Base-by-base conservation (phyloP, 92 coral and sea anemone genomes). In the Nematostella vectensis region DNA sequence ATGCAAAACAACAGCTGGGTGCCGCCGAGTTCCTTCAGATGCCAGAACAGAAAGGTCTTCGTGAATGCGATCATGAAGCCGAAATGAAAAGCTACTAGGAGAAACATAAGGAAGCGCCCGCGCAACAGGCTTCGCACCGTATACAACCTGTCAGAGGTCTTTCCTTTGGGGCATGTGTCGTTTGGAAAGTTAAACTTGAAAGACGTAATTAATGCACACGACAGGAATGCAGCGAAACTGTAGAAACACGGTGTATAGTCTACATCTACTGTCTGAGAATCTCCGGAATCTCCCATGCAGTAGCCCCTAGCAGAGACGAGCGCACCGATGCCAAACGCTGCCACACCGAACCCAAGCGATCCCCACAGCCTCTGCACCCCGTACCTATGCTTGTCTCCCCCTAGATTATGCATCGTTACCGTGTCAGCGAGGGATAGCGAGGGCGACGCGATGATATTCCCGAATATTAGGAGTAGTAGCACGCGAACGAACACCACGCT, bases 331-430 rank as follows among this genome's bases (percentile, higher is more conserved):
- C 72, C 47, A 28, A 85, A 80, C 13, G 95, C 82, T 22, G 88
- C 83, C 10, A 85, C 13, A 25, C 95, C 95, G 61, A 75, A 80
- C 12, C 95, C 95, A 51, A 80, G 60, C 25, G 95, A 85, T 21
- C 88, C 95, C 88, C 88, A 85, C 17, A 85, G 74, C n/a, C 87
- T 72, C 56, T 85, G 95, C 3, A 55, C 20, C 11, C 95, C 95
- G 15, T 85, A 85, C 39, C 70, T 71, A 57, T 85, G 83, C 28
- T 61, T 72, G 27, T 72, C 55, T 16, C 58, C 63, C 18, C 79
- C 78, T 4, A 85, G 67, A 20, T 72, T 68, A 55, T 59, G 67
- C 57, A 85, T 70, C 12, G 94, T 85, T 19, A 72, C 72, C 12
- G 87, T 57, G 39, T 85, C 94, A 24, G 74, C 80, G 31, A 85